Evolutionary conservation across 1,140 invertebrate genomes (phyloP).

Genomic region (Drosophila pseudoananassae): DNA sequence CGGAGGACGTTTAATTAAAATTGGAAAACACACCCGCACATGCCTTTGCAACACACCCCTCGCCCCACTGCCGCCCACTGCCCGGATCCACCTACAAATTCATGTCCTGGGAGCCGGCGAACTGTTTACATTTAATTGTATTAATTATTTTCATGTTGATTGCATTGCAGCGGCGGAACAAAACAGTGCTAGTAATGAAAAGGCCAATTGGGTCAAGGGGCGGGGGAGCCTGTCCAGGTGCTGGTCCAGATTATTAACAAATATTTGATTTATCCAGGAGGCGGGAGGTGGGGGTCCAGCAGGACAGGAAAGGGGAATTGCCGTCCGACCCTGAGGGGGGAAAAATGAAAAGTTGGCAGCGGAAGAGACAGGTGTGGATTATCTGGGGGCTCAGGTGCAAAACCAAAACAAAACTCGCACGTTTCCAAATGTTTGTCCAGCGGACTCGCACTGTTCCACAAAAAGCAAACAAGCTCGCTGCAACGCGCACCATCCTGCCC

Average conservation of each 20-base stretch:
- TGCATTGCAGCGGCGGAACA: slow-evolving; percentile 48
- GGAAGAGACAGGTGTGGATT: slow-evolving; percentile 33
- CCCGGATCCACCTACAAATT: slow-evolving; percentile 8
- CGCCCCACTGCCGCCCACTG: too few relatives aligned
- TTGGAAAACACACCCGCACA: slow-evolving; percentile 25
- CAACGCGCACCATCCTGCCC: background rate
- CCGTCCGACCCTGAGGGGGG: background rate
- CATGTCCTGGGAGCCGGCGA: slow-evolving; percentile 4
- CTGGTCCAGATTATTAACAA: slow-evolving; percentile 52
- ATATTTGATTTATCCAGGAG: slow-evolving; percentile 72
- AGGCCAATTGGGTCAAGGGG: slow-evolving; percentile 34
- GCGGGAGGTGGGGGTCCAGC: too few relatives aligned
- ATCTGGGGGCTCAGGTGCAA: slow-evolving; percentile 28
- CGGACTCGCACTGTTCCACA: slow-evolving; percentile 13
- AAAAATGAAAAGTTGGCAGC: slow-evolving; percentile 41
- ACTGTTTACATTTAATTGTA: slow-evolving; percentile 70
- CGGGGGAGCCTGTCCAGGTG: too few relatives aligned
- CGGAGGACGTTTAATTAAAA: slow-evolving; percentile 67
- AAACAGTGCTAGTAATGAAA: slow-evolving; percentile 13
- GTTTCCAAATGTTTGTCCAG: slow-evolving; percentile 53
- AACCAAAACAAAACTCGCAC: slow-evolving; percentile 21
- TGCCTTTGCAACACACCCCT: background rate
- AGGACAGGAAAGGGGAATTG: slow-evolving; percentile 16
- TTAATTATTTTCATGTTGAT: slow-evolving; percentile 80
- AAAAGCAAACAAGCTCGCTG: slow-evolving; percentile 41